phyloP scores from a whole-genome alignment of 2,113 vertebrate genomes.

The Phaethornis superciliosus region DNA sequence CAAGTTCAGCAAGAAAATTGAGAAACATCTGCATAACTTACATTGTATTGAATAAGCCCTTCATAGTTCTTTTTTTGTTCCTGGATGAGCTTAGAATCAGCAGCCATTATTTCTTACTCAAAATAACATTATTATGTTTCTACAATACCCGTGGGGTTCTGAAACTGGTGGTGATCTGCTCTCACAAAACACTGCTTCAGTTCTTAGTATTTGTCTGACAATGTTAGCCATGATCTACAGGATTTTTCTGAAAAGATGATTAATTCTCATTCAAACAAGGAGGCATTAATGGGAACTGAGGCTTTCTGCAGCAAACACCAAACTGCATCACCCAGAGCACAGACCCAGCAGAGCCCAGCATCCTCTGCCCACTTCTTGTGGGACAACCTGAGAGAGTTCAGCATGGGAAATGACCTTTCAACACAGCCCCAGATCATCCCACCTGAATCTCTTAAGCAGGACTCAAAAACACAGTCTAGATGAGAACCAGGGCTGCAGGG shows the following conservation, averaged over 20 bases:
- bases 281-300: not conserved
- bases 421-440: not conserved
- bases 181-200: not conserved
- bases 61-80: not conserved
- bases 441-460: not conserved
- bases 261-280: not conserved
- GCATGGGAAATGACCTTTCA: too few species aligned
- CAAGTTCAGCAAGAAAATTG: not conserved
- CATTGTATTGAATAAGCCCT: not conserved
- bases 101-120: conserved; percentile 34
- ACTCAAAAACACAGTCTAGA: rapidly evolving
- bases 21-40: conserved; percentile 37
- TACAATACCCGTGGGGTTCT: not conserved
- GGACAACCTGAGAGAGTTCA: not conserved
- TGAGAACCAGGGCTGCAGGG: not conserved
- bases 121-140: conserved; percentile 36
- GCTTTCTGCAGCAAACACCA: not conserved
- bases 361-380: not conserved
- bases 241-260: not conserved
- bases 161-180: not conserved
- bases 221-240: not conserved
- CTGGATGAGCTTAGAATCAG: conserved; percentile 40
- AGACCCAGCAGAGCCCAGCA: not conserved
- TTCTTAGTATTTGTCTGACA: not conserved
- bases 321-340: rapidly evolving